A percentile compares a stretch with the other conserved stretches of the same genome.
phyloP scores from a whole-genome alignment of 2,888 invertebrate species.

The Asteroscopus sphinx region DNA sequence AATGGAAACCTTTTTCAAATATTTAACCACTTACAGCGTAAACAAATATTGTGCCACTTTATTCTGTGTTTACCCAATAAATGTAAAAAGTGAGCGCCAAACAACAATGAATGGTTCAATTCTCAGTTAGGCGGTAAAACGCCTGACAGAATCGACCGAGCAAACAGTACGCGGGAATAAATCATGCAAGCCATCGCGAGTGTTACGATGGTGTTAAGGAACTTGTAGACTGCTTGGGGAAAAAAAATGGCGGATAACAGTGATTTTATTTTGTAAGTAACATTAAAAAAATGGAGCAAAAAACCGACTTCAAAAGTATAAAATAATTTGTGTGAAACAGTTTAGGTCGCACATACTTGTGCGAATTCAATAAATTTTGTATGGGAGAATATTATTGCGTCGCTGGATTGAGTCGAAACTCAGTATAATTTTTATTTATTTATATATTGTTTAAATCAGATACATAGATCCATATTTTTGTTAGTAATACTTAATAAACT shows the following conservation, averaged over 20 bases:
- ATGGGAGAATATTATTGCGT: no score
- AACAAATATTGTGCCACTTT: constrained; percentile 29
- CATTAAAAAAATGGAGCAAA: no score
- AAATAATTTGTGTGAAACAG: no score
- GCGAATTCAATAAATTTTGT: no score
- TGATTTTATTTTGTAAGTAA: neutral
- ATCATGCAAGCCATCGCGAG: constrained; percentile 35
- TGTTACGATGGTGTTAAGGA: constrained; percentile 13
- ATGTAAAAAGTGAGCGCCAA: constrained; percentile 38
- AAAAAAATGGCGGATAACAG: no score
- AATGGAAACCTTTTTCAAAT: constrained; percentile 10
- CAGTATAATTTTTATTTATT: no score
- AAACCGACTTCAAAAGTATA: no score
- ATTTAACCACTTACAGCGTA: constrained; percentile 14
- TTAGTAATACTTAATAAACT: no score
- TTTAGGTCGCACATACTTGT: no score
- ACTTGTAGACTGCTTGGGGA: constrained; percentile 7
- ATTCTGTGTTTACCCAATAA: constrained; percentile 42
- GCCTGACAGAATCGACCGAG: constrained; percentile 40
- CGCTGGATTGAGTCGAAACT: no score
- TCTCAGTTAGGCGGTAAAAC: constrained; percentile 36
- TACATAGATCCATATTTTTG: no score
- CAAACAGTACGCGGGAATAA: constrained; percentile 52
- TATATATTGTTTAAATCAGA: no score
- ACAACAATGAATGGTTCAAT: constrained; percentile 51